A percentile compares a stretch with the other conserved stretches of the same genome.
Conservation (phyloP, 2,113 vertebrate species). For the Apteryx mantelli region DNA sequence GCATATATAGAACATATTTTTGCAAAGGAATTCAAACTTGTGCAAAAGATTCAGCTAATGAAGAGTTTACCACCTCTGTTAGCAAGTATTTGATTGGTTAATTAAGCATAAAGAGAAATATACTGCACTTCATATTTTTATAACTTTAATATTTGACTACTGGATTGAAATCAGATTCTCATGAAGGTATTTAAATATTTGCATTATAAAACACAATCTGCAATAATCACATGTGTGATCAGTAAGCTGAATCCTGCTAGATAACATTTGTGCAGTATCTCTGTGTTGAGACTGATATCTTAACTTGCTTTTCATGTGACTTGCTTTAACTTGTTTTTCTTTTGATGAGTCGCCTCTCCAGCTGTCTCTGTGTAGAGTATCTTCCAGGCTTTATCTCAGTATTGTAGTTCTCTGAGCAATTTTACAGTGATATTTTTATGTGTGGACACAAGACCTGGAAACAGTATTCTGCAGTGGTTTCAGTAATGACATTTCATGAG, state of each 20-base stretch:
- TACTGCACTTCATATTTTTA: background rate
- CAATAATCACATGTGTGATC: background rate
- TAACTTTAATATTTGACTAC: background rate
- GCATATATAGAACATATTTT: background rate
- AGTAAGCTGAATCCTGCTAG: background rate
- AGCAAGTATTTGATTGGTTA: background rate
- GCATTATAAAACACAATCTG: background rate
- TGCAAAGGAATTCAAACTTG: background rate
- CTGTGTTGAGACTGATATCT: background rate
- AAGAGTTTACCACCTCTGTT: background rate
- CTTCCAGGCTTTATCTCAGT: background rate
- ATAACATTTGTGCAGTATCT: background rate
- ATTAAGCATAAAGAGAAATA: background rate
- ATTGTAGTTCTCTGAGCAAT: background rate
- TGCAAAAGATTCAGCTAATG: background rate
- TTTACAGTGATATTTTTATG: background rate
- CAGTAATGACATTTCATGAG: background rate
- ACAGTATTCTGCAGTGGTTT: background rate
- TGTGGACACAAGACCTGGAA: background rate
- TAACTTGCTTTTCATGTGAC: background rate
- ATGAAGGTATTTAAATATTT: background rate
- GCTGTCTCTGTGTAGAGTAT: background rate
- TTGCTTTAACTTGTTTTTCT: background rate
- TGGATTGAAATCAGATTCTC: background rate
- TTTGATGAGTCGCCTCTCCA: background rate